These are phyloP conservation scores for Alentia gelatinosa DNA, from an alignment of 2,888 invertebrate genomes.

Conservation along the genomic window DNA sequence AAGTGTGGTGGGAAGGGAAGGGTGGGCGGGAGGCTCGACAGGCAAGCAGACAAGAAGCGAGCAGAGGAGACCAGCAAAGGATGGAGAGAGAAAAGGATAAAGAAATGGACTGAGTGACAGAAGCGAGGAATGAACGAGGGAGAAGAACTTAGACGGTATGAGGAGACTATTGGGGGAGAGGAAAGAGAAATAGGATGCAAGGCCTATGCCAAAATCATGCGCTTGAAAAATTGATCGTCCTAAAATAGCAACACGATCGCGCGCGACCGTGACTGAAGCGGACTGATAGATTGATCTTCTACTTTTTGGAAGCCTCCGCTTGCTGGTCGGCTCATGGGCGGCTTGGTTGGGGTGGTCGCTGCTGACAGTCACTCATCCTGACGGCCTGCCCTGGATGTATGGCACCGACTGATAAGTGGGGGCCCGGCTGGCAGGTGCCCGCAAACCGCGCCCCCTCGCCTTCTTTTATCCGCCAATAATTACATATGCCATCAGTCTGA, in stretches of 20 bases:
- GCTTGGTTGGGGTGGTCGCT: background rate
- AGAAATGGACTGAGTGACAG: too few relatives aligned
- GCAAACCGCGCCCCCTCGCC: background rate
- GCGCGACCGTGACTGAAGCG: background rate
- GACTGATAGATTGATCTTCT: conserved; percentile 17
- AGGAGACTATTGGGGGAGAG: background rate
- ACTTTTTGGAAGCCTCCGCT: background rate
- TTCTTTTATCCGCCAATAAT: background rate
- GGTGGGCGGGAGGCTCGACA: too few relatives aligned
- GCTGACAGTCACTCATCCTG: background rate
- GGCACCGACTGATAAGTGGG: background rate
- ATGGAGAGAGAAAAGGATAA: too few relatives aligned
- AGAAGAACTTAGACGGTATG: too few relatives aligned
- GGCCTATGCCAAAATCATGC: background rate
- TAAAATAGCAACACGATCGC: conserved; percentile 42
- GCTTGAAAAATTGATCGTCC: conserved; percentile 42
- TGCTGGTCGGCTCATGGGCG: background rate
- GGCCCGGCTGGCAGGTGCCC: background rate
- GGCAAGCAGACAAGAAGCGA: too few relatives aligned
- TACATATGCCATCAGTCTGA: background rate
- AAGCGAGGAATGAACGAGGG: too few relatives aligned
- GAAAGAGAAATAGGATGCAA: background rate
- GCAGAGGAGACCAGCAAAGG: too few relatives aligned
- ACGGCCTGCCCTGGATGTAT: background rate
- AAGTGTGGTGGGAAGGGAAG: background rate